phyloP scores from a whole-genome alignment of 2,888 invertebrate species.

The Drosophila aldrichi region DNA sequence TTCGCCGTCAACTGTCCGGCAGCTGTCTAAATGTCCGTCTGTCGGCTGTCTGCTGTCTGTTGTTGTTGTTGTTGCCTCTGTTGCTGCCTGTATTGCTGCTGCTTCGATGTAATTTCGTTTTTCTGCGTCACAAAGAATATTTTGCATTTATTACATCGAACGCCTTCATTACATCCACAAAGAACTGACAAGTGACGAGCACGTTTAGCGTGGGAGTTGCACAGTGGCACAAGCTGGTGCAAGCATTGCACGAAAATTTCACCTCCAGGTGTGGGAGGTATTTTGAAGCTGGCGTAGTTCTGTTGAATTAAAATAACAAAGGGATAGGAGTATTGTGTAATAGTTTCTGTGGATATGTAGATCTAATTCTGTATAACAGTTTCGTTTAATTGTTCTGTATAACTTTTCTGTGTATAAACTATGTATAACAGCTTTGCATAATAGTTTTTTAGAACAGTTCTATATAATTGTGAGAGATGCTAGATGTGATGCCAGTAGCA shows the following conservation, averaged over 20 bases:
- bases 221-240: constrained; percentile 54
- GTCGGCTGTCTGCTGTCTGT: constrained; percentile 38
- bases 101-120: constrained; percentile 66
- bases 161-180: constrained; percentile 77
- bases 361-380: too few relatives aligned
- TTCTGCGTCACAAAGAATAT: constrained; percentile 71
- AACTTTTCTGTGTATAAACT: neutral
- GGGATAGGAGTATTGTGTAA: too few relatives aligned
- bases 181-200: constrained; percentile 71
- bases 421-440: neutral
- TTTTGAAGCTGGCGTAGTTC: too few relatives aligned
- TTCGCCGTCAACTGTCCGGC: constrained; percentile 20
- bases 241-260: neutral
- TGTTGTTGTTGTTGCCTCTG: constrained; percentile 17
- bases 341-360: too few relatives aligned
- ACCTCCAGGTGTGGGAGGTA: too few relatives aligned
- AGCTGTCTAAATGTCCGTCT: constrained; percentile 41
- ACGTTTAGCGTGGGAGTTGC: constrained; percentile 45
- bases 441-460: neutral
- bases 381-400: neutral
- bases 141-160: constrained; percentile 80
- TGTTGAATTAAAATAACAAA: too few relatives aligned
- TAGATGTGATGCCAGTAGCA: too few relatives aligned
- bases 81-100: neutral
- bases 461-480: too few relatives aligned